phyloP scores from a whole-genome alignment of 2,888 invertebrate genomes.

The Pristionchus entomophagus region DNA sequence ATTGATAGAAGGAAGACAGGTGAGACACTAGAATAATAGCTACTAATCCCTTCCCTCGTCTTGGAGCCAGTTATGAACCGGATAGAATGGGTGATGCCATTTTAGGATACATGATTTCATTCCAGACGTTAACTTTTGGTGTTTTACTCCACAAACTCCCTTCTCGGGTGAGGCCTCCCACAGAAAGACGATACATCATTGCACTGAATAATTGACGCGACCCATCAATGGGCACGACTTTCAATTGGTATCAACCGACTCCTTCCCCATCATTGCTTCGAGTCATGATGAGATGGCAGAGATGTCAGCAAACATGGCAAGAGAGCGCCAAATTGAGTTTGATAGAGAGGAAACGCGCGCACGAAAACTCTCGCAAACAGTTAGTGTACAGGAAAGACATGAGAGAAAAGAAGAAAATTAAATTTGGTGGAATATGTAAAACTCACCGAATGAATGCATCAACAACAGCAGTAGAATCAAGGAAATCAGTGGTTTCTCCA shows the following conservation, averaged over 20 bases:
- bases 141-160: too few relatives aligned
- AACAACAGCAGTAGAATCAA: not conserved
- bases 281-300: not conserved
- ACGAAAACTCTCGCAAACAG: not conserved
- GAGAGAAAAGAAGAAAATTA: not conserved
- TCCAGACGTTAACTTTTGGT: too few relatives aligned
- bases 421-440: not conserved
- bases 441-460: conserved; percentile 41
- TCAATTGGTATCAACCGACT: conserved; percentile 34
- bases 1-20: conserved; percentile 15
- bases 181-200: conserved; percentile 11
- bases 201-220: conserved; percentile 35
- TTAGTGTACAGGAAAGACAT: not conserved
- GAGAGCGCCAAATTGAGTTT: not conserved
- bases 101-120: too few relatives aligned
- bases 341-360: not conserved
- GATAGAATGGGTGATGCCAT: too few relatives aligned
- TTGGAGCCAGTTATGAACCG: not conserved
- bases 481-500: conserved; percentile 13
- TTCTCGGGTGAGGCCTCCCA: too few relatives aligned
- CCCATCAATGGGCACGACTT: conserved; percentile 33
- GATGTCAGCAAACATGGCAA: not conserved
- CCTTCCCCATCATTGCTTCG: not conserved
- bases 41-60: not conserved
- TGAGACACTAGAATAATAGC: conserved; percentile 23